Evolutionary conservation across 1,140 invertebrate genomes (phyloP).

Genomic region (Druon quercuslanigerum): DNA sequence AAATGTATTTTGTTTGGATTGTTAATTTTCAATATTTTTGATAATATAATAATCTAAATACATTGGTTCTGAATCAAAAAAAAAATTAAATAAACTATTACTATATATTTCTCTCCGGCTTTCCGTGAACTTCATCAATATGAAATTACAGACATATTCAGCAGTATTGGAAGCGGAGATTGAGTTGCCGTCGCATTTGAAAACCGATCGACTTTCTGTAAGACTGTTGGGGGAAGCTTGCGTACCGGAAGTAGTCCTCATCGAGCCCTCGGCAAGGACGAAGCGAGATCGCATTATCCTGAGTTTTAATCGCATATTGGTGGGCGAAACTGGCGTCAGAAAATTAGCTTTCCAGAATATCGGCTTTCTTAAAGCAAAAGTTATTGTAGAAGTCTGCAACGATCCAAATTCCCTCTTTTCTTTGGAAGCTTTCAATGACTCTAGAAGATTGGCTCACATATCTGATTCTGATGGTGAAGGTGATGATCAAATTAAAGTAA

Average conservation of each 20-base stretch:
- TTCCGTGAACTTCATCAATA: background rate
- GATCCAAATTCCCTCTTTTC: slow-evolving; percentile 36
- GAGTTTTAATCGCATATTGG: slow-evolving; percentile 54
- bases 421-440: background rate
- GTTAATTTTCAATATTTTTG: too few relatives aligned
- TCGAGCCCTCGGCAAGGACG: slow-evolving; percentile 46
- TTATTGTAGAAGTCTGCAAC: slow-evolving; percentile 53
- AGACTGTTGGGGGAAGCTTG: slow-evolving; percentile 62
- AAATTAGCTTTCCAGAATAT: slow-evolving; percentile 56
- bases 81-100: too few relatives aligned
- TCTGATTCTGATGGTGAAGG: slow-evolving; percentile 12
- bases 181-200: slow-evolving; percentile 47
- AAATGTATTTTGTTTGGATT: too few relatives aligned
- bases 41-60: too few relatives aligned
- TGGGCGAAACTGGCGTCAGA: slow-evolving; percentile 43
- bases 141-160: slow-evolving; percentile 49
- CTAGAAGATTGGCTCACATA: slow-evolving; percentile 20
- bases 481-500: background rate
- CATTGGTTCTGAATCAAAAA: too few relatives aligned
- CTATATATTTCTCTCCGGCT: too few relatives aligned
- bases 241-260: slow-evolving; percentile 61
- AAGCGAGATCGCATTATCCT: slow-evolving; percentile 36
- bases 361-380: slow-evolving; percentile 54
- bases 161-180: slow-evolving; percentile 49
- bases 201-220: slow-evolving; percentile 44